Base-by-base conservation (phyloP, 2,113 vertebrate genomes). In the cattle (Bos taurus) region DNA sequence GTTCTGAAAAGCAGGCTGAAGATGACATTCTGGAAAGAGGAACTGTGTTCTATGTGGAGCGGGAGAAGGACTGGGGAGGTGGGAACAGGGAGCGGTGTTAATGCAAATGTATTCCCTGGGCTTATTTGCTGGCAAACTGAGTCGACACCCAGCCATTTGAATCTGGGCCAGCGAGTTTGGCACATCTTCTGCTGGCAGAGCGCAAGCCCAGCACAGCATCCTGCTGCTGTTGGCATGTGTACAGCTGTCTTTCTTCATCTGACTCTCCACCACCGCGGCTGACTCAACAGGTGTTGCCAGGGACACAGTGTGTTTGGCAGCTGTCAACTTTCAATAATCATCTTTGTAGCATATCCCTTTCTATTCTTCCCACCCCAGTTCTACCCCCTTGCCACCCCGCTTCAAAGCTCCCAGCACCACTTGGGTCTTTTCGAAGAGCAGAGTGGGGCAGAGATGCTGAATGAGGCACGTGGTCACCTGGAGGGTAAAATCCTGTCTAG, bases 261-360 rank as follows among this genome's bases (percentile, higher is more conserved):
- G 96, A 96, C 98, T 98, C 98, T 97, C 98, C 98, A 95, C 97
- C 98, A 94, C 98, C 88, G 52, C 54, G 93, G 98, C 98, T 4
- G 95, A 97, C 98, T 97, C 99, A 99, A 99, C 99, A 99, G 99
- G 99, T 99, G 99, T 98, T 99, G 98, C 98, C 98, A 99, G 98
- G 97, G 98, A 98, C 98, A 96, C 98, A 97, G 98, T 25, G 98
- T 96, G 98, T 97, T 98, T 98, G 99, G 99, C 99, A 99, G 98
- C 98, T 98, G 95, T 96, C 81, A 98, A 89, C 98, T 98, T 97
- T 98, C 98, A 98, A 95, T 97, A 98, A 98, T 98, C 99, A 98
- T 98, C 97, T 86, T 98, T 98, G 96, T 96, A 98, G 99, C 98
- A 97, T 97, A 99, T 81, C 91, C 93, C 16, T 80, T 93, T 91